Percentiles rank a stretch among this genome's conserved stretches.
These are phyloP conservation scores for Aurelia coerulea DNA, from an alignment of 30 jellyfish, hydroid and myxozoan species.

Conservation along the genomic window DNA sequence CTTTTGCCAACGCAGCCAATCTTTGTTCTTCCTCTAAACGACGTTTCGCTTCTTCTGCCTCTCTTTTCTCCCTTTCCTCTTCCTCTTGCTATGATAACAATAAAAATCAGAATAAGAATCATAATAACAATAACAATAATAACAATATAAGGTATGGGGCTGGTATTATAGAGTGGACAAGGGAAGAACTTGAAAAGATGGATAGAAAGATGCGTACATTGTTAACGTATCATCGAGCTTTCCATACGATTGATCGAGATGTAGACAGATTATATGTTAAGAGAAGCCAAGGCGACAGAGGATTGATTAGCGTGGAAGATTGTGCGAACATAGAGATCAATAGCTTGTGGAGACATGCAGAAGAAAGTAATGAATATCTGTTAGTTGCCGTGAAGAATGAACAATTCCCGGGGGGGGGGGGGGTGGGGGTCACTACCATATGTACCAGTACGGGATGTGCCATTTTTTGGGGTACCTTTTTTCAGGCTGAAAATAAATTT, in stretches of 20 bases:
- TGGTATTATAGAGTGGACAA: too few relatives aligned
- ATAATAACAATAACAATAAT: too few relatives aligned
- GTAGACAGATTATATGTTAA: background rate
- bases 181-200: too few relatives aligned
- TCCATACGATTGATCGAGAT: background rate
- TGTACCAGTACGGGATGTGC: too few relatives aligned
- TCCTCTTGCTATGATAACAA: constrained; percentile 74
- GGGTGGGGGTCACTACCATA: too few relatives aligned
- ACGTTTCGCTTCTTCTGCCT: constrained; percentile 93
- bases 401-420: background rate
- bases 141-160: too few relatives aligned
- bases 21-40: constrained; percentile 87
- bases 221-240: too few relatives aligned
- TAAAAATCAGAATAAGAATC: background rate
- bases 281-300: background rate
- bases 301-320: background rate
- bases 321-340: background rate
- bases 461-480: too few relatives aligned
- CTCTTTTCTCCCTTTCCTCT: constrained; percentile 80
- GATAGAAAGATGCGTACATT: too few relatives aligned
- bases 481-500: too few relatives aligned
- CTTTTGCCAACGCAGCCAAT: constrained; percentile 84
- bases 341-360: background rate
- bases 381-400: constrained; percentile 12
- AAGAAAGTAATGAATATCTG: background rate